Evolutionary conservation across 2,888 invertebrate genomes (phyloP).

Genomic region (Laothoe populi): DNA sequence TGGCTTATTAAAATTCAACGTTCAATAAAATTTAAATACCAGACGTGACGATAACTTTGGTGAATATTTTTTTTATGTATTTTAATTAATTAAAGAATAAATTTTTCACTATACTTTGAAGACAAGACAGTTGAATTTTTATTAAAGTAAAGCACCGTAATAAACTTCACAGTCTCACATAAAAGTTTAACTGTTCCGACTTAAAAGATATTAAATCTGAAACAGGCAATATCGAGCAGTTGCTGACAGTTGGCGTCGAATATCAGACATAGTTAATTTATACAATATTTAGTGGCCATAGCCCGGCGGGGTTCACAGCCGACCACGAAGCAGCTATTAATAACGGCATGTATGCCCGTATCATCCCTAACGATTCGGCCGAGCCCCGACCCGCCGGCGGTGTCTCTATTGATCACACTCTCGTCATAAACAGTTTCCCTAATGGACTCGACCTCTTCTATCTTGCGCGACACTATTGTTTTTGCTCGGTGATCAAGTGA

Average conservation of each 20-base stretch:
- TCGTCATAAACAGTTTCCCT: slow-evolving; percentile 75
- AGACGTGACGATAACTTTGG: not conserved
- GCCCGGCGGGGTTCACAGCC: slow-evolving; percentile 53
- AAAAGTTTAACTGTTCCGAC: slow-evolving; percentile 19
- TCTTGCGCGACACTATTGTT: slow-evolving; percentile 68
- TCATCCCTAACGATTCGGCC: slow-evolving; percentile 56
- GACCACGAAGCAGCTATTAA: slow-evolving; percentile 68
- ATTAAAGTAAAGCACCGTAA: slow-evolving; percentile 17
- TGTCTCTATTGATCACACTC: slow-evolving; percentile 73
- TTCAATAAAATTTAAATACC: not conserved
- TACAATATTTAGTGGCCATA: slow-evolving; percentile 59
- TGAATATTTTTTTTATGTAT: no score
- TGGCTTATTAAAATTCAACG: not conserved
- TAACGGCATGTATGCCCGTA: slow-evolving; percentile 57
- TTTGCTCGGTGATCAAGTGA: slow-evolving; percentile 64
- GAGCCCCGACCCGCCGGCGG: slow-evolving; percentile 54
- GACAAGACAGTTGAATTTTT: slow-evolving; percentile 19
- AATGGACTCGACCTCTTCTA: slow-evolving; percentile 67
- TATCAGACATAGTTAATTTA: slow-evolving; percentile 47
- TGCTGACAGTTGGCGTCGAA: slow-evolving; percentile 27
- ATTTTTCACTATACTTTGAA: slow-evolving; percentile 3
- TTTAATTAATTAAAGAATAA: slow-evolving; percentile 19
- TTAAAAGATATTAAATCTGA: slow-evolving; percentile 18
- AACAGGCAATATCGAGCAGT: slow-evolving; percentile 20
- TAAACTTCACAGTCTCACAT: slow-evolving; percentile 13